A percentile compares a stretch with the other conserved stretches of the same genome.
Evolutionary conservation across 1,140 invertebrate species (phyloP).

Genomic region (Trichonephila clavata): DNA sequence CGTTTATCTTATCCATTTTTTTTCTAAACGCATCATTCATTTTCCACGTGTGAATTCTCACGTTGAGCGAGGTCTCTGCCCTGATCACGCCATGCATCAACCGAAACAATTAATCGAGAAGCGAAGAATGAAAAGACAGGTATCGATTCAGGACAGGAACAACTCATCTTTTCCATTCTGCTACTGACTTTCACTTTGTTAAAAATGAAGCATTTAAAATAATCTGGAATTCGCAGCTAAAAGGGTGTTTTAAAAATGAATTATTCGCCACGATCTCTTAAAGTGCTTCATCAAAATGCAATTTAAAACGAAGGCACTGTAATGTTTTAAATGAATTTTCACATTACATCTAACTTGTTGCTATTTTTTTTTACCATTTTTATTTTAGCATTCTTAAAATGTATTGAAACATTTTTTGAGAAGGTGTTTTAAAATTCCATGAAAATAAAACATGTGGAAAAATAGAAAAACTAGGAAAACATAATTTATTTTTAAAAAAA

Average conservation of each 20-base stretch:
- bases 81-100: constrained; percentile 1
- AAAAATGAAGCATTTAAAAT: neutral
- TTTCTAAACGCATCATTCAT: constrained; percentile 14
- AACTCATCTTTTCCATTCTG: neutral
- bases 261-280: neutral
- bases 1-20: neutral
- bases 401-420: no score
- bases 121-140: neutral
- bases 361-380: no score
- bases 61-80: neutral
- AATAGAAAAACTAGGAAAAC: no score
- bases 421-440: no score
- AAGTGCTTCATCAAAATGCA: neutral
- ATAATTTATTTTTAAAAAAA: no score
- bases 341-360: no score
- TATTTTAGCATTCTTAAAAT: no score
- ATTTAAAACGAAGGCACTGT: neutral
- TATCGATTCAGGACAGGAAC: constrained; percentile 4
- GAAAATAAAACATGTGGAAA: no score
- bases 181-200: neutral
- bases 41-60: constrained; percentile 40
- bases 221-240: neutral
- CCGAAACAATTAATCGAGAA: constrained; percentile 3
- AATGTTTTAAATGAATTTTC: no score
- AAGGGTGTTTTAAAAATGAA: neutral